phyloP scores from a whole-genome alignment of 2,113 vertebrate genomes.

The Fulmarus glacialis region DNA sequence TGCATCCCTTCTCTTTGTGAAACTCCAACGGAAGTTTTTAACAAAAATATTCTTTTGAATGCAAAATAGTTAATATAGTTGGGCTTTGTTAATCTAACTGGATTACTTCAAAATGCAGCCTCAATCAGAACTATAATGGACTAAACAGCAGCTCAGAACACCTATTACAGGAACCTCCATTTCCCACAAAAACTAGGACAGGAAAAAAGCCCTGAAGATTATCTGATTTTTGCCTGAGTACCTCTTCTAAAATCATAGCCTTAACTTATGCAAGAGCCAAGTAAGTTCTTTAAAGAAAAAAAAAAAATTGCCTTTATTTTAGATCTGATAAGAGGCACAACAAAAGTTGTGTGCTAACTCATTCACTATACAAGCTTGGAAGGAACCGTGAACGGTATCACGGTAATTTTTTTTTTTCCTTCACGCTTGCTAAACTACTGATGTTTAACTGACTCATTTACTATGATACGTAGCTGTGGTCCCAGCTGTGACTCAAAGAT shows the following conservation, averaged over 20 bases:
- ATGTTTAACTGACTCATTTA: constrained; percentile 88
- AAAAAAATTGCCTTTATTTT: neutral
- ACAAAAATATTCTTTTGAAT: neutral
- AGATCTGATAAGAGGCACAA: neutral
- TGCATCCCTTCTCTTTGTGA: neutral
- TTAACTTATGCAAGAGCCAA: neutral
- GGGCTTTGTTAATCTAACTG: neutral
- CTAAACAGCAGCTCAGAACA: neutral
- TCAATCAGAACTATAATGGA: neutral
- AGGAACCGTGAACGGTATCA: constrained; percentile 84
- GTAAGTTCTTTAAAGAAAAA: neutral
- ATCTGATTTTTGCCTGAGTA: neutral
- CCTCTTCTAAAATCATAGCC: neutral
- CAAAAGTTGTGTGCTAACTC: neutral
- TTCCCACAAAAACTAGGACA: constrained; percentile 11
- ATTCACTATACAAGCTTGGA: constrained; percentile 60
- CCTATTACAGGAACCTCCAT: neutral
- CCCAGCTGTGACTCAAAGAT: constrained; percentile 88
- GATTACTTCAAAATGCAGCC: neutral
- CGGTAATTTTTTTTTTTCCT: constrained; percentile 57
- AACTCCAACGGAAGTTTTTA: neutral
- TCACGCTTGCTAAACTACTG: constrained; percentile 81
- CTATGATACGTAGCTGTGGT: constrained; percentile 81
- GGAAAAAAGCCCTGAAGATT: neutral
- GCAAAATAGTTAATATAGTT: neutral